These are phyloP conservation scores for Enoplosus armatus DNA, from an alignment of 2,797 vertebrate genomes.

Conservation along the genomic window DNA sequence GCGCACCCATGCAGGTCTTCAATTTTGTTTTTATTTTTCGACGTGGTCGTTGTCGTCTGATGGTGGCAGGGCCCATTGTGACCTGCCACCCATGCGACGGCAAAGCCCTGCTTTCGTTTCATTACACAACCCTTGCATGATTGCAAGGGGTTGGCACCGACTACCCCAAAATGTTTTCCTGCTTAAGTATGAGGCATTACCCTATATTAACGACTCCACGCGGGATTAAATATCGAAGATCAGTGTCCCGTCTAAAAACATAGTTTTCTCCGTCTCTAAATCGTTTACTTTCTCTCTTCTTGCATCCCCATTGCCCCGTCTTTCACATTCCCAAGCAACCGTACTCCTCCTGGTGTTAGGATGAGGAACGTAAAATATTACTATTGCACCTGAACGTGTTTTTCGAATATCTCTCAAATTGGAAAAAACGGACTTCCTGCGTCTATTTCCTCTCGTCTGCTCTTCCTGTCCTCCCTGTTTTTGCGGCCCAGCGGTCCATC, in stretches of 20 bases:
- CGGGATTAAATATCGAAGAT: constrained; percentile 82
- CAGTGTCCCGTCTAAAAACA: constrained; percentile 62
- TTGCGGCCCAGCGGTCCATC: constrained; percentile 33
- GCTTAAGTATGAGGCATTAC: constrained; percentile 79
- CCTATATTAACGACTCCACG: constrained; percentile 75
- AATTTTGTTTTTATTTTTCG: background rate
- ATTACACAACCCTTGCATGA: constrained; percentile 76
- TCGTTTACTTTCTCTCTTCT: constrained; percentile 29
- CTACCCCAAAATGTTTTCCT: constrained; percentile 73
- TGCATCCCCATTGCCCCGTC: constrained; percentile 10
- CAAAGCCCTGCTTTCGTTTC: constrained; percentile 74
- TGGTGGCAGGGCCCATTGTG: constrained; percentile 12
- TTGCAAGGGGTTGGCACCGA: constrained; percentile 67
- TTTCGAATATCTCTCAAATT: constrained; percentile 23
- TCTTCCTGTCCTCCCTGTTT: constrained; percentile 10
- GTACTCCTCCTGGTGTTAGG: background rate
- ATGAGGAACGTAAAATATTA: constrained; percentile 5
- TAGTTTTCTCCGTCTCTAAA: constrained; percentile 35
- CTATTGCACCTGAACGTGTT: constrained; percentile 2
- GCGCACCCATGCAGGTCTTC: background rate
- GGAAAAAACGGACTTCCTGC: background rate
- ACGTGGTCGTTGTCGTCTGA: too few relatives aligned
- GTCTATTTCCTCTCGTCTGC: constrained; percentile 2
- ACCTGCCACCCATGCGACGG: constrained; percentile 41
- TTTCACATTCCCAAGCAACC: constrained; percentile 9